Evolutionary conservation across 2,113 vertebrate species (phyloP), one percentile per base, ranked within the genome.

Genomic region (Theristicus caerulescens): DNA sequence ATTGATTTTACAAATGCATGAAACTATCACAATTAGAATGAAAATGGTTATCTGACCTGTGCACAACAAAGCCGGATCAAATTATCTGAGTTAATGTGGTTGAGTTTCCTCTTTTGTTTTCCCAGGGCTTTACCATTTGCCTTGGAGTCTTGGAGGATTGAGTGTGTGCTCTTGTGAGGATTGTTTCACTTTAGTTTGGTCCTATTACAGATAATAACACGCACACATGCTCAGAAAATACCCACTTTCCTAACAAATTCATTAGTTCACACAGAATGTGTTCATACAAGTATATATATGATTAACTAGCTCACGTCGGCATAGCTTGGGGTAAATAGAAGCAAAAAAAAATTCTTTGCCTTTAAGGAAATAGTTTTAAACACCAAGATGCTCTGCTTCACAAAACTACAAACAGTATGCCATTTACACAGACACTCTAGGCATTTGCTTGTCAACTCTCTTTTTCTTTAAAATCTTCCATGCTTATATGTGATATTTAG

Each of bases 301-400:
- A 78, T 94, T 93, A 94, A 82, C 52, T 84, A 55, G n/a, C 71
- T 92, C 82, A 70, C 4, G 2, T 93, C 61, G 38, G 55, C 74
- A 88, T 91, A 9, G 51, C 86, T 96, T 90, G 31, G 44, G 71
- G 95, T 94, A 91, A 91, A 92, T 29, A 83, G 62, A 90, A 97
- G 76, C 38, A 7, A 91, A 79, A 85, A 94, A 90, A 47, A 49
- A 79, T 57, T 93, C 67, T 96, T 84, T 97, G 87, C 96, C 93
- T 97, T 83, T 83, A 82, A 97, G 96, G 95, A 96, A 94, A 73
- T 64, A 70, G 26, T 93, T 96, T 86, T 94, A 95, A 96, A 86
- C 85, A 88, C 96, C 92, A 96, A 97, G 91, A 97, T 97, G 95
- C 91, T 98, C 93, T 84, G 79, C 91, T 97, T 97, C 97, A 98